Percentiles rank a stretch among this genome's conserved stretches.
Conservation (phyloP, 2,888 invertebrate genomes). For the Troides oblongomaculatus region DNA sequence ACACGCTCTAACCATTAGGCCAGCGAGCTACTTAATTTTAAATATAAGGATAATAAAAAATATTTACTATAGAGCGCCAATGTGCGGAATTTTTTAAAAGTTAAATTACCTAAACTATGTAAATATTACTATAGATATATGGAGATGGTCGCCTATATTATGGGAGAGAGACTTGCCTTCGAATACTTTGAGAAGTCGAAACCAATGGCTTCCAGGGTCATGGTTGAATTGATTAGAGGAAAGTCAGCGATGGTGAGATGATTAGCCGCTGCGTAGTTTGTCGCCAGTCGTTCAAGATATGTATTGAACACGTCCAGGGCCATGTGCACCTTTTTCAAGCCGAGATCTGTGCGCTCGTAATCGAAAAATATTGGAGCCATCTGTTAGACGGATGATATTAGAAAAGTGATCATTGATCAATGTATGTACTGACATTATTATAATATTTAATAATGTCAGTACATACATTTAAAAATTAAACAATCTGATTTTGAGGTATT, state of each 20-base stretch:
- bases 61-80: too few relatives aligned
- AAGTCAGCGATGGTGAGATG: constrained; percentile 88
- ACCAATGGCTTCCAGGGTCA: constrained; percentile 85
- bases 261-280: constrained; percentile 84
- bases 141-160: background rate
- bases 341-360: constrained; percentile 83
- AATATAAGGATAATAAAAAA: too few relatives aligned
- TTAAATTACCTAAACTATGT: too few relatives aligned
- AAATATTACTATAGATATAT: too few relatives aligned
- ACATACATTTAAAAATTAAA: too few relatives aligned
- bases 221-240: constrained; percentile 84
- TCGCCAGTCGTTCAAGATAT: constrained; percentile 81
- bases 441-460: background rate
- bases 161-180: constrained; percentile 49
- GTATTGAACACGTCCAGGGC: constrained; percentile 84
- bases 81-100: too few relatives aligned
- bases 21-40: too few relatives aligned
- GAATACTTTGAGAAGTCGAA: constrained; percentile 83
- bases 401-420: background rate
- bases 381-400: constrained; percentile 54
- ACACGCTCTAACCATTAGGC: too few relatives aligned
- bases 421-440: background rate
- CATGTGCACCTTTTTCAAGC: constrained; percentile 84
- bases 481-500: too few relatives aligned
- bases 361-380: constrained; percentile 89